phyloP scores from a whole-genome alignment of 2,113 vertebrate species.

The Melierax canorus region DNA sequence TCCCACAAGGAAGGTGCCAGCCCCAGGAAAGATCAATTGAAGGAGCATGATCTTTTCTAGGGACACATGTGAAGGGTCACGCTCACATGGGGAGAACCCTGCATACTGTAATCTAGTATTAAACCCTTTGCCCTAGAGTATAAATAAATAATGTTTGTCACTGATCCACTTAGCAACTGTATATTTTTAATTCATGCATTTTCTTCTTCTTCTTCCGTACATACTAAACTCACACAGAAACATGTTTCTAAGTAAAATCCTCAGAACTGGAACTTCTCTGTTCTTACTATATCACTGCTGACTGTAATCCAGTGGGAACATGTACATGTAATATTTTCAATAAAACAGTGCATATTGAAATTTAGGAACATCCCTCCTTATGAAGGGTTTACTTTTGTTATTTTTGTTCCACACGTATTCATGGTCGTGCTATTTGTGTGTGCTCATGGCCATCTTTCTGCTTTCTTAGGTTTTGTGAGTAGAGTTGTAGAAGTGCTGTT shows the following conservation, averaged over 20 bases:
- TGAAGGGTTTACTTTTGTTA: not conserved
- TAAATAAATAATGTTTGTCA: conserved; percentile 62
- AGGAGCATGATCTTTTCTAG: conserved; percentile 5
- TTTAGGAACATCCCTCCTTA: not conserved
- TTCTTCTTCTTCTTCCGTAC: conserved; percentile 19
- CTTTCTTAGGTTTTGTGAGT: not conserved
- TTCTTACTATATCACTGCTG: not conserved
- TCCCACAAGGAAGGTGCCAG: too few species aligned
- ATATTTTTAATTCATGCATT: not conserved
- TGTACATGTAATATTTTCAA: not conserved
- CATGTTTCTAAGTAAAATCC: conserved; percentile 37
- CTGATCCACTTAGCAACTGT: conserved; percentile 50
- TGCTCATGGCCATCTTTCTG: not conserved
- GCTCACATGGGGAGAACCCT: not conserved
- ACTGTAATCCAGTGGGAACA: not conserved
- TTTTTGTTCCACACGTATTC: rapidly evolving
- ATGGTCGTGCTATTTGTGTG: rapidly evolving
- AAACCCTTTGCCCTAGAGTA: conserved; percentile 34
- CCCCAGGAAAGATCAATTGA: conserved; percentile 48
- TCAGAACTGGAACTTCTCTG: not conserved
- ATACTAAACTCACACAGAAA: conserved; percentile 55
- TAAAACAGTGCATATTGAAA: not conserved
- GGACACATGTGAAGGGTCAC: not conserved
- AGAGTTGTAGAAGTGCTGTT: not conserved
- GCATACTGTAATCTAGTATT: conserved; percentile 23